Evolutionary conservation across 2,797 vertebrate genomes (phyloP).

Genomic region (Crossoptilon crossoptilon): DNA sequence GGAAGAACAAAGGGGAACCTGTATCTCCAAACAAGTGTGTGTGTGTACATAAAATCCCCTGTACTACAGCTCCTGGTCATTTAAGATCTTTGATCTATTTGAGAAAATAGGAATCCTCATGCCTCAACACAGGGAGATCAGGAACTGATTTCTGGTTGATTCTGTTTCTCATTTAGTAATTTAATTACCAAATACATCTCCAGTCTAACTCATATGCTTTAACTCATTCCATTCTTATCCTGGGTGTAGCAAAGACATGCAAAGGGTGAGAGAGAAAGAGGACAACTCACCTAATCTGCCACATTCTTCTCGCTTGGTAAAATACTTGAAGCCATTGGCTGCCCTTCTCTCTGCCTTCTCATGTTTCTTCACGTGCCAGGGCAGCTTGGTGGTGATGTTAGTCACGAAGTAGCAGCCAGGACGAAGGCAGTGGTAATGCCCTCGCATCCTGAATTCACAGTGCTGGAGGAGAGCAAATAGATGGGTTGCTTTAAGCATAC

Average conservation of each 20-base stretch:
- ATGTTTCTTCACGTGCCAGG: slow-evolving; percentile 98
- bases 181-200: neutral
- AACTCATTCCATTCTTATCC: neutral
- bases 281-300: slow-evolving; percentile 89
- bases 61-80: neutral
- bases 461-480: slow-evolving; percentile 82
- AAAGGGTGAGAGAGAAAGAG: neutral
- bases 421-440: slow-evolving; percentile 98
- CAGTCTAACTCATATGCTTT: neutral
- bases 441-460: slow-evolving; percentile 98
- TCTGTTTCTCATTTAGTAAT: neutral
- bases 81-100: neutral
- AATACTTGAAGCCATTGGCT: slow-evolving; percentile 98
- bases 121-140: neutral
- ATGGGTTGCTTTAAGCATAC: neutral
- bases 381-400: slow-evolving; percentile 99
- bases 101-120: neutral
- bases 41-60: neutral
- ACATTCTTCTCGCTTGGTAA: slow-evolving; percentile 98
- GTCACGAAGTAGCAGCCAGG: slow-evolving; percentile 96
- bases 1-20: neutral
- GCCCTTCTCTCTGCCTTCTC: slow-evolving; percentile 98
- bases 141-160: neutral
- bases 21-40: neutral
- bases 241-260: neutral